Evolutionary conservation across 2,113 vertebrate species (phyloP).

Genomic region (Okapia johnstoni): DNA sequence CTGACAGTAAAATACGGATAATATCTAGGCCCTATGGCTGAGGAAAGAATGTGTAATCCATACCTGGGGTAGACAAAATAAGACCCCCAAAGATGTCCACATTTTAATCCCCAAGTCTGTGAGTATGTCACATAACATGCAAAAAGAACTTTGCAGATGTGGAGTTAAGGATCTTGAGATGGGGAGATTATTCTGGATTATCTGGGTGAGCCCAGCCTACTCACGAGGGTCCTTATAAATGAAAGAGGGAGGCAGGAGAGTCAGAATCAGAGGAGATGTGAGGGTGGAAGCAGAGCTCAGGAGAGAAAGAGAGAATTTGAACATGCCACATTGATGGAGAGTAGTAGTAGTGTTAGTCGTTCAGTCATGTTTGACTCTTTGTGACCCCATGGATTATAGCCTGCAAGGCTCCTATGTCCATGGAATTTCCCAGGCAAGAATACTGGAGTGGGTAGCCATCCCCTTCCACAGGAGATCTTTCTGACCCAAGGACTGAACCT

Average conservation of each 20-base stretch:
- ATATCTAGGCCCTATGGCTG: conserved; percentile 38
- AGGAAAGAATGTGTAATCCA: conserved; percentile 36
- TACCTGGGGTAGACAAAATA: neutral
- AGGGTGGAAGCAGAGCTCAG: neutral
- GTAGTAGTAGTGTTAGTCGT: neutral
- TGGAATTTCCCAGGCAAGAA: neutral
- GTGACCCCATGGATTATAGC: neutral
- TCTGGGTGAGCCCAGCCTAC: neutral
- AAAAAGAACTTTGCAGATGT: neutral
- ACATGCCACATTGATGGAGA: neutral
- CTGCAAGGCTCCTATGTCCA: neutral
- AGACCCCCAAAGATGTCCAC: neutral
- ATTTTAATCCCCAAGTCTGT: neutral
- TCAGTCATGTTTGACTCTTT: neutral
- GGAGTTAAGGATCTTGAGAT: neutral
- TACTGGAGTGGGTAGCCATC: neutral
- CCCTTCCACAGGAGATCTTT: neutral
- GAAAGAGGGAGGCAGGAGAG: neutral
- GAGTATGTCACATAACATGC: neutral
- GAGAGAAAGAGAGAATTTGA: neutral
- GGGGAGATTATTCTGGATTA: neutral
- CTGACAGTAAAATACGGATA: conserved; percentile 65
- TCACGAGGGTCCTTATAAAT: neutral
- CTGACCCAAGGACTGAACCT: neutral
- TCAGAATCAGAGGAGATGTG: neutral